Conservation (phyloP, 1,140 invertebrate genomes). For the Archivesica marissinica region DNA sequence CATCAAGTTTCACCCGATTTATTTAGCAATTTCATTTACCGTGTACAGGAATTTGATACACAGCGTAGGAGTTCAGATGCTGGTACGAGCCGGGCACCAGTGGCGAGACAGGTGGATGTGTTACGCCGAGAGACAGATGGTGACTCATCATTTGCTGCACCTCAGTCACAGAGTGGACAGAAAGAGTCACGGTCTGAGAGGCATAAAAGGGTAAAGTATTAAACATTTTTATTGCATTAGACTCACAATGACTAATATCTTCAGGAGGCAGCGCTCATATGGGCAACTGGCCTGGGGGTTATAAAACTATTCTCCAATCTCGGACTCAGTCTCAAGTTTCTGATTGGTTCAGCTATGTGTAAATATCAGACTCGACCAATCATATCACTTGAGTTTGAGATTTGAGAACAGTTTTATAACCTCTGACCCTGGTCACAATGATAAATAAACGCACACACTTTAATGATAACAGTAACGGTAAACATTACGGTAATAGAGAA, state of each 20-base stretch:
- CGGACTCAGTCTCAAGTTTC: background rate
- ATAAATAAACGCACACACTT: no score
- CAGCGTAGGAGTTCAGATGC: background rate
- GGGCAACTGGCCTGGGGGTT: background rate
- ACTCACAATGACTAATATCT: background rate
- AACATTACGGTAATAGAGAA: no score
- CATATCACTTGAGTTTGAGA: no score
- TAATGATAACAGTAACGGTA: no score
- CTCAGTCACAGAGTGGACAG: background rate
- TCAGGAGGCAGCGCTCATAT: background rate
- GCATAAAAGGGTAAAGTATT: constrained; percentile 39
- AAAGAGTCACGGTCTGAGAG: constrained; percentile 52
- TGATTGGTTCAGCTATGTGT: background rate
- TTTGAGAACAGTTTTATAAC: no score
- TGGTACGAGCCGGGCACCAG: background rate
- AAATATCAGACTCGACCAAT: background rate
- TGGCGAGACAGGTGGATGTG: constrained; percentile 9
- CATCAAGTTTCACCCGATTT: no score
- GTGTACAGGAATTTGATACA: constrained; percentile 12
- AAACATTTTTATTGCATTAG: background rate
- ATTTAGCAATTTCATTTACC: no score
- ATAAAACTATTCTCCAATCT: background rate
- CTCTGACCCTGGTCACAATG: no score
- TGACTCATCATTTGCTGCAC: background rate
- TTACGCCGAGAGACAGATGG: constrained; percentile 27